Base-by-base conservation (phyloP, 1,140 invertebrate genomes). In the Drosophila tsacasi region DNA sequence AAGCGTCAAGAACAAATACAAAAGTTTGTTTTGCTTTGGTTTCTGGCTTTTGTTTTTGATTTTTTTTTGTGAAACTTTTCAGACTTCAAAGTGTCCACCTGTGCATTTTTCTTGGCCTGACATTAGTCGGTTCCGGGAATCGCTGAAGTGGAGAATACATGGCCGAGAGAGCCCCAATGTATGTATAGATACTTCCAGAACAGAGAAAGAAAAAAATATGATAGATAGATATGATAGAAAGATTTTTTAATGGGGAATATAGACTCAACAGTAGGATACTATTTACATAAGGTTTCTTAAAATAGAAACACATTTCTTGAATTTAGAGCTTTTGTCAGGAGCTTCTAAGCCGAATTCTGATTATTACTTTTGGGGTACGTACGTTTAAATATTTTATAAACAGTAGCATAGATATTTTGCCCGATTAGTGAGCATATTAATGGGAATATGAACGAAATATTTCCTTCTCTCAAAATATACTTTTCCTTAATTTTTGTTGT, bases 1-100 rank as follows among this genome's bases (percentile, higher is more conserved):
- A 69, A 57, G 47, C 85, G 61, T 80, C 81, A 83, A 86, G 84
- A 87, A 71, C 84, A 89, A 83, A 83, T 62, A 71, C 47, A 71
- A 85, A 57, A 77, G 68, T 84, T 87, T 84, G 73, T 66, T 84
- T 78, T 64, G 59, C 66, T 69, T 64, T 62, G 49, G 39, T 23
- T 58, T 73, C 35, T 44, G 57, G 15, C 30, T 65, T 55, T 27
- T 46, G 37, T 39, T 30, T 55, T 65, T 39, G 17, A 12, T 35
- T 35, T 66, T 17, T 42, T 65, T 66, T 66, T 62, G 57, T 42
- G 25, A 35, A 77, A 60, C 66, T 80, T 77, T 62, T 60, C 59
- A 54, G 37, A 47, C 64, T 72, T 68, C 59, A 86, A 89, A 87
- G 52, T 89, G 81, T 84, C 77, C 81, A 87, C 84, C 84, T 87